Base-by-base conservation (phyloP, 1,140 invertebrate species). In the Drosophila parabipectinata region DNA sequence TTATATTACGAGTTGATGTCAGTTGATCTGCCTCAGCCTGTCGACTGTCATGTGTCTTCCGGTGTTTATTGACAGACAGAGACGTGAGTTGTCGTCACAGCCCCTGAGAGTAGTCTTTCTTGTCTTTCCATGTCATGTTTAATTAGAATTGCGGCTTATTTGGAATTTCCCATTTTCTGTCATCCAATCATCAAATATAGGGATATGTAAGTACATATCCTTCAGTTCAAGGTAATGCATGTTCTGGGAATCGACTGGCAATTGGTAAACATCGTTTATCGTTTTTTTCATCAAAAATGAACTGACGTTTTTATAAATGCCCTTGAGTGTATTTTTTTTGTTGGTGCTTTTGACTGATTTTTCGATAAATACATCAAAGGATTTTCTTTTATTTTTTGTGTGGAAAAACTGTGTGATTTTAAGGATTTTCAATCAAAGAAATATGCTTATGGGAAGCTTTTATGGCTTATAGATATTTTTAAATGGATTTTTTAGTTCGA, bases 41-140 rank as follows among this genome's bases (percentile, higher is more conserved):
- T 51, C 60, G 58, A 52, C 48, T 79, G 73, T 77, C 68, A 68
- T 77, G 73, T 64, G 52, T 68, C 34, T 72, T 73, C 51, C 59
- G 50, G 68, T 63, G 62, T 54, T 79, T 73, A 77, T 79, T 79
- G 77, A 79, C 73, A 73, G 58, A 72, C 73, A 47, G 63, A 61
- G 63, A 61, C 26, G 28, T 30, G 15, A 10, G n/a, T 9, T 4
- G 39, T 14, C 18, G 41, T 10, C 9, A 24, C 12, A 14, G 21
- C 47, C 60, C 12, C 57, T 14, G 21, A 37, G 14, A 53, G 12
- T 37, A 37, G 51, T 34, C 15, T 53, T 52, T 18, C 26, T 28
- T 21, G 28, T 6, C 39, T 14, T 26, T 4, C 9, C 32, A 10
- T 52, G 72, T 32, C 60, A 64, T 66, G 44, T 67, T 78, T 76